These are phyloP conservation scores for Apomyelois bistriatella DNA, from an alignment of 2,888 invertebrate species.

Conservation along the genomic window DNA sequence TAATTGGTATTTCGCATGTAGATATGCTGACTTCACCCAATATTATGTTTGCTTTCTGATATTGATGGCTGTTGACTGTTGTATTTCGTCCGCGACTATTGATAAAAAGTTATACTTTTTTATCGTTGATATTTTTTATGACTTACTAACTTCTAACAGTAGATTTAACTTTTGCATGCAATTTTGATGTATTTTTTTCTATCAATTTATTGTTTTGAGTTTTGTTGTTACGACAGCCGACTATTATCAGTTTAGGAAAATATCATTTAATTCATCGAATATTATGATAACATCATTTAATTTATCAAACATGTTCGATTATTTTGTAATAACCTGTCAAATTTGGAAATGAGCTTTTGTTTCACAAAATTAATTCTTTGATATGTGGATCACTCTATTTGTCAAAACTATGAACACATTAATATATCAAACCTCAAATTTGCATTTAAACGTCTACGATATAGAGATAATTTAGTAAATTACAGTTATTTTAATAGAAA, in stretches of 20 bases:
- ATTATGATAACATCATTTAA: slow-evolving; percentile 26
- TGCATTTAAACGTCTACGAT: slow-evolving; percentile 70
- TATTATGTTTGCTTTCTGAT: slow-evolving; percentile 76
- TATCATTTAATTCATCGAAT: slow-evolving; percentile 9
- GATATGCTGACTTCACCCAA: slow-evolving; percentile 75
- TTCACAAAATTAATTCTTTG: slow-evolving; percentile 45
- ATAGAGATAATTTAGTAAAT: slow-evolving; percentile 65
- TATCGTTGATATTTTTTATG: background rate
- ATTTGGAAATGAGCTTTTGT: slow-evolving; percentile 21
- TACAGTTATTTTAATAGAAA: slow-evolving; percentile 71
- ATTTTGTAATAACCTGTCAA: slow-evolving; percentile 26
- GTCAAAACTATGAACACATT: slow-evolving; percentile 64
- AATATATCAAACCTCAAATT: slow-evolving; percentile 66
- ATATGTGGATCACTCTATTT: slow-evolving; percentile 49
- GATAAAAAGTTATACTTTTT: slow-evolving; percentile 36
- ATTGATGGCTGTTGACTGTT: slow-evolving; percentile 71
- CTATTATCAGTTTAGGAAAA: background rate
- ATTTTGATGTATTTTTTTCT: background rate
- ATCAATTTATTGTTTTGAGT: background rate
- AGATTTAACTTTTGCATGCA: background rate
- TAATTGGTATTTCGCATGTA: slow-evolving; percentile 79
- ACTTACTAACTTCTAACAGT: background rate
- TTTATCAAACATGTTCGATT: slow-evolving; percentile 28
- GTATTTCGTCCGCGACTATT: slow-evolving; percentile 62
- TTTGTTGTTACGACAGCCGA: no score